Base-by-base conservation (phyloP, 1,140 invertebrate genomes). In the Phymastichus coffea region DNA sequence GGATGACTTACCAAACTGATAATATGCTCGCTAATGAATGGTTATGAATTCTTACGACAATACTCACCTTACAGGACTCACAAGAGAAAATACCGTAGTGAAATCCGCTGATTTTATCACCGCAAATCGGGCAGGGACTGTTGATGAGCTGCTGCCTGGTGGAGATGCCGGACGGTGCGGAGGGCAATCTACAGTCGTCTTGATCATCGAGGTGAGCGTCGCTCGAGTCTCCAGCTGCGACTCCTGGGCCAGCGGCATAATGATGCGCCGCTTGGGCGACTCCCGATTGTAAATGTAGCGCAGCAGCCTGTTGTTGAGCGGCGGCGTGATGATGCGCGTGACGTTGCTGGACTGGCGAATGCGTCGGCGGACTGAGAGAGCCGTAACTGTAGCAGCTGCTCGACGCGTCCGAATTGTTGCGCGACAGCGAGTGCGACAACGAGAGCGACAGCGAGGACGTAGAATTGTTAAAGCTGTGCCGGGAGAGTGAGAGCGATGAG, bases 71-170 rank as follows among this genome's bases (percentile, higher is more conserved):
- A 75, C 91, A 98, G 10, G 92, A 95, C 74, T 98, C 95, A 80
- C 95, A 98, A 10, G 94, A 95, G 77, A 97, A 97, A 66, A 98
- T 97, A 10, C 94, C 94, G 71, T 97, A 97, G 76, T 97, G 94
- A 77, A 95, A 95, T 10, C 94, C 94, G 63, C 92, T 94, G 66
- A 96, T 95, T 75, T 95, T 93, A 76, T 97, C 94, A 0, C 93
- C 94, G 72, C 94, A 97, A 53, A 97, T 95, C 8, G 94, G 94
- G 79, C 94, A 97, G 0, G 93, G 93, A 66, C 93, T 95, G 72
- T 81, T 85, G 52, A 83, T 82, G 6, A 93, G 81, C 70, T 94
- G 92, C 69, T 93, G 91, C 26, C 92, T 80, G 0, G 78, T 80
- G 9, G 91, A 94, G 63, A 95, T 93, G 7, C 92, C 92, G 10